Conservation (phyloP, 2,113 vertebrate genomes). For the Melanerpes aurifrons region DNA sequence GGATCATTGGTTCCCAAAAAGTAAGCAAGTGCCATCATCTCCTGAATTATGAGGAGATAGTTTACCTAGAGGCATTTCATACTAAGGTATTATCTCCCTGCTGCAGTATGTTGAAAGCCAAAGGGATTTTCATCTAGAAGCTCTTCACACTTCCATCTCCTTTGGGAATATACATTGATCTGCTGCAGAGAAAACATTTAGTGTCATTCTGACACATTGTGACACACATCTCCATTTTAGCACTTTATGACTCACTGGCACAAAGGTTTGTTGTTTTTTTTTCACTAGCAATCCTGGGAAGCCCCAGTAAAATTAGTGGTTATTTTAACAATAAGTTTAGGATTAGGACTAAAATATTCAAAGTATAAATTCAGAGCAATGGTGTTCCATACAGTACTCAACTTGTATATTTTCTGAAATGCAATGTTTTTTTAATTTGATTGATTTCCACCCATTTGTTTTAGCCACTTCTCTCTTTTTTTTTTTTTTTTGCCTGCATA, state of each 20-base stretch:
- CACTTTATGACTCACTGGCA: background rate
- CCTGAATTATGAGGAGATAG: background rate
- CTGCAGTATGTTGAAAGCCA: background rate
- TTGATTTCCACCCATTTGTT: background rate
- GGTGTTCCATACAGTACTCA: background rate
- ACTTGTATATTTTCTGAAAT: background rate
- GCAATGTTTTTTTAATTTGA: background rate
- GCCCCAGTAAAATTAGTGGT: background rate
- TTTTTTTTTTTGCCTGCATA: background rate
- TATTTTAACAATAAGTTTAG: constrained; percentile 1
- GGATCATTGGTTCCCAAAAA: background rate
- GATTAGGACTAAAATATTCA: background rate
- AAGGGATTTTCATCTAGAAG: background rate
- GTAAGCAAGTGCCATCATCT: background rate
- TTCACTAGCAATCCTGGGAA: background rate
- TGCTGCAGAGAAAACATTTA: background rate
- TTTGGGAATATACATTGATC: background rate
- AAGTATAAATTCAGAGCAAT: background rate
- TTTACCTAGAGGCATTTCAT: background rate
- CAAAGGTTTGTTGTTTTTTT: background rate
- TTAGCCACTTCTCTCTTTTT: background rate
- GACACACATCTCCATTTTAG: background rate
- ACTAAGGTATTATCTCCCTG: background rate
- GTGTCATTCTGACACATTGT: background rate
- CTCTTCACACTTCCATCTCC: background rate